Evolutionary conservation across 2,888 invertebrate genomes (phyloP).

Genomic region (Clitarchus hookeri): DNA sequence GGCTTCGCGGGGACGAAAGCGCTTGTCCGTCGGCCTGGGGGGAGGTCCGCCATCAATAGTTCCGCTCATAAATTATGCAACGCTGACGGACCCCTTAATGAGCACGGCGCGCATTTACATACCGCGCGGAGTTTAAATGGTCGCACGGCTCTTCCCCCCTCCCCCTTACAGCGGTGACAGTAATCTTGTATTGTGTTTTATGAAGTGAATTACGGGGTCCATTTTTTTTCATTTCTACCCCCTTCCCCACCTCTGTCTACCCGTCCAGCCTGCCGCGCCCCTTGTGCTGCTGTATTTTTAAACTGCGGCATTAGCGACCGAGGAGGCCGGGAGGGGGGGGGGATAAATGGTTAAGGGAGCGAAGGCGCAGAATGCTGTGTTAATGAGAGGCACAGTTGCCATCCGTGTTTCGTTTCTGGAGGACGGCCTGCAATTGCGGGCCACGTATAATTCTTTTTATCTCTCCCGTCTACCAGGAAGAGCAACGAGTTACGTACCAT

Average conservation of each 20-base stretch:
- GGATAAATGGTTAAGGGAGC: neutral
- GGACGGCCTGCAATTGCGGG: neutral
- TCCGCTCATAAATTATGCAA: slow-evolving; percentile 25
- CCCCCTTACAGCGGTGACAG: neutral
- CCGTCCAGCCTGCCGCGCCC: too few species aligned
- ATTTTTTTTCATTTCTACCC: neutral
- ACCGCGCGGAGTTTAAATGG: slow-evolving; percentile 26
- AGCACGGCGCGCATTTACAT: slow-evolving; percentile 20
- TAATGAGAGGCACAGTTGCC: neutral
- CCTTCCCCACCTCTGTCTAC: neutral
- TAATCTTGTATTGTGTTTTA: slow-evolving; percentile 7
- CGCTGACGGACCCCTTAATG: slow-evolving; percentile 19
- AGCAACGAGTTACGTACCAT: too few species aligned
- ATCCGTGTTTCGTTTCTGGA: neutral
- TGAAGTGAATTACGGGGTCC: neutral
- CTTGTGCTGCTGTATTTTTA: neutral
- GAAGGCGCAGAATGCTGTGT: neutral
- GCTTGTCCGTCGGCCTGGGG: neutral
- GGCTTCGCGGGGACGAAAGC: neutral
- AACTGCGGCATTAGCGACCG: neutral
- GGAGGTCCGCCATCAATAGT: slow-evolving; percentile 1
- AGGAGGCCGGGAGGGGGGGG: too few species aligned
- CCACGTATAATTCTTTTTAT: neutral
- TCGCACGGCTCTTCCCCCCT: neutral
- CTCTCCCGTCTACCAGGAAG: neutral